Evolutionary conservation across 2,797 vertebrate genomes (phyloP).

Genomic region (Danionella dracula): DNA sequence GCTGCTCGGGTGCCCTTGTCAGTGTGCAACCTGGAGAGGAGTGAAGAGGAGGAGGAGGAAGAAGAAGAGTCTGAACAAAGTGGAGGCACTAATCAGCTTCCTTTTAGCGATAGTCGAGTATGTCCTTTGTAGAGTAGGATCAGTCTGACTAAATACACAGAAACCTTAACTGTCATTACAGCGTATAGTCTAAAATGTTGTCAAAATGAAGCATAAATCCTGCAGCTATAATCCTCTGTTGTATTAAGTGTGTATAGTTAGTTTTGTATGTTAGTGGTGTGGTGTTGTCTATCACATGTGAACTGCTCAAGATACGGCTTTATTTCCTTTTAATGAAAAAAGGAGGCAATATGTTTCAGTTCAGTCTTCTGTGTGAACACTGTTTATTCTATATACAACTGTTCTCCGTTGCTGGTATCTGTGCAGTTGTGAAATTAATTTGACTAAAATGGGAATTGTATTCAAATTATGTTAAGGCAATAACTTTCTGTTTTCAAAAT

Average conservation of each 20-base stretch:
- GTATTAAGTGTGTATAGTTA: conserved; percentile 5
- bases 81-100: conserved; percentile 29
- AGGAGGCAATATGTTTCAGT: not conserved
- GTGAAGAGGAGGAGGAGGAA: conserved; percentile 28
- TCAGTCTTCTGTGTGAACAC: not conserved
- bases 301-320: not conserved
- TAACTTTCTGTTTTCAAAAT: not conserved
- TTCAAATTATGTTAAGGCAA: not conserved
- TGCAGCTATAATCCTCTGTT: not conserved
- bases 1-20: conserved; percentile 60
- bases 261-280: conserved; percentile 13
- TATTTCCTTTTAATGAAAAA: not conserved
- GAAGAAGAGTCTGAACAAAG: conserved; percentile 31
- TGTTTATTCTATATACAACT: not conserved
- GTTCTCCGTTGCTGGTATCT: not conserved
- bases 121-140: conserved; percentile 34
- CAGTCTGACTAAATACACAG: not conserved
- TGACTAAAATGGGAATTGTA: not conserved
- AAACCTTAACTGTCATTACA: not conserved
- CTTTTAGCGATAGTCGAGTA: conserved; percentile 30
- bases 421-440: not conserved
- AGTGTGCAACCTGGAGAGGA: conserved; percentile 34
- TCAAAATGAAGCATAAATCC: not conserved
- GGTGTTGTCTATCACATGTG: conserved; percentile 10
- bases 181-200: not conserved